phyloP scores from a whole-genome alignment of 1,140 invertebrate species.

The Drosophila bifasciata region DNA sequence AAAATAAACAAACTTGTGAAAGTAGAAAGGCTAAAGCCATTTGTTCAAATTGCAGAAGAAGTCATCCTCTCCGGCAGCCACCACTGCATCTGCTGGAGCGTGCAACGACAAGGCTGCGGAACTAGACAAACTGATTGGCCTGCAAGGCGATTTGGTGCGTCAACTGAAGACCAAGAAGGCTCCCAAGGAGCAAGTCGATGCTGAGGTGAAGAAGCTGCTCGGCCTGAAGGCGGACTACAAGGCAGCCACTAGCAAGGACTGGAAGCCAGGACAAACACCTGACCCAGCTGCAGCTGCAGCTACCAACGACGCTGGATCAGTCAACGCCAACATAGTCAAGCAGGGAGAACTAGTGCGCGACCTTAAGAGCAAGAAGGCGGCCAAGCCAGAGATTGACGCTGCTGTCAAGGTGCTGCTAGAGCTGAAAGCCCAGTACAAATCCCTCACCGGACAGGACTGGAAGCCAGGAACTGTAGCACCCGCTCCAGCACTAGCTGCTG shows the following conservation, averaged over 20 bases:
- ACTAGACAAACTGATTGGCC: conserved; percentile 84
- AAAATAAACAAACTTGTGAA: neutral
- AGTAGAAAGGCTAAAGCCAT: conserved; percentile 3
- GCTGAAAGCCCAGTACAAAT: conserved; percentile 90
- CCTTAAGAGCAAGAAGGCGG: conserved; percentile 88
- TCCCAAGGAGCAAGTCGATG: conserved; percentile 86
- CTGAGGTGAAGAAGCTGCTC: conserved; percentile 86
- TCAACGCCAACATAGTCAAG: conserved; percentile 84
- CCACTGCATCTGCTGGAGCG: conserved; percentile 3
- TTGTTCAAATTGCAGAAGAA: conserved; percentile 23
- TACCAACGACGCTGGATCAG: conserved; percentile 43
- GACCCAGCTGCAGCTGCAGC: conserved; percentile 16
- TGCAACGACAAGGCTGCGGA: conserved; percentile 30
- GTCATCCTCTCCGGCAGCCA: conserved; percentile 14
- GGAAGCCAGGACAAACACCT: conserved; percentile 84
- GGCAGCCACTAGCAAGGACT: conserved; percentile 86
- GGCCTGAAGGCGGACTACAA: conserved; percentile 85
- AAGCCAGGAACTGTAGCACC: conserved; percentile 84
- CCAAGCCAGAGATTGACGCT: conserved; percentile 86
- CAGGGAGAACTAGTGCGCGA: conserved; percentile 90
- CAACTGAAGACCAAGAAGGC: conserved; percentile 89
- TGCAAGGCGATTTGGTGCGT: conserved; percentile 89
- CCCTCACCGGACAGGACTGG: conserved; percentile 87
- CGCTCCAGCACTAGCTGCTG: conserved; percentile 29
- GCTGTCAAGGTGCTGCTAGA: conserved; percentile 88